Evolutionary conservation across 2,113 vertebrate genomes (phyloP).

Genomic region (Hemicordylus capensis): DNA sequence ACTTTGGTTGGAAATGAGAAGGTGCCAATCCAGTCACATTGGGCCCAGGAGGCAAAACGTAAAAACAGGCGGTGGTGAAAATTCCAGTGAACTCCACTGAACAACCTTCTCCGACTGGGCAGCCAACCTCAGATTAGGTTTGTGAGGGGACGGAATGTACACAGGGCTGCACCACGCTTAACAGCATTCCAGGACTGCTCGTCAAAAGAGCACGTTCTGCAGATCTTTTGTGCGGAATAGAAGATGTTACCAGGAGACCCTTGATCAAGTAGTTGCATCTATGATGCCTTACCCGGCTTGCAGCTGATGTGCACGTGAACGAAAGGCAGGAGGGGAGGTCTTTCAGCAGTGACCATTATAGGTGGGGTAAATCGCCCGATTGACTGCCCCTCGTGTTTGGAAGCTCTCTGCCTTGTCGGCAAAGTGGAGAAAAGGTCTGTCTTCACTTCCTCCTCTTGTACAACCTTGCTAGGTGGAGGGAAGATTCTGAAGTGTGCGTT

Average conservation of each 20-base stretch:
- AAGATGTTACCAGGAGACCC: too few relatives aligned
- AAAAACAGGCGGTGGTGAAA: neutral
- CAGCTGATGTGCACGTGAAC: neutral
- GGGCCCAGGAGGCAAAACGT: neutral
- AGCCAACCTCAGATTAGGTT: neutral
- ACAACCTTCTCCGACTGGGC: fast-evolving
- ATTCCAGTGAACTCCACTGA: neutral
- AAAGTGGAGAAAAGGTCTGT: neutral
- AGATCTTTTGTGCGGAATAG: neutral
- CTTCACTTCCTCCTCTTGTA: neutral
- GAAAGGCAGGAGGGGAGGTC: too few relatives aligned
- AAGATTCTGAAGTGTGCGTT: too few relatives aligned
- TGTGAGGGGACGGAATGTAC: neutral
- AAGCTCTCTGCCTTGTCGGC: neutral
- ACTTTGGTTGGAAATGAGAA: neutral
- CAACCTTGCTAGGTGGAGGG: too few relatives aligned
- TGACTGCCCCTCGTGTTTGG: neutral
- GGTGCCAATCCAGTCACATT: neutral
- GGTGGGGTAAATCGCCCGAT: too few relatives aligned
- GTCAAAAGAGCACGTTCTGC: neutral
- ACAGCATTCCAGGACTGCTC: neutral
- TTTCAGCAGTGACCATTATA: neutral
- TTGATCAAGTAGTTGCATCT: neutral
- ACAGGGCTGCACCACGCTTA: neutral
- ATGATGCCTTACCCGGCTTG: neutral